Evolutionary conservation across 2,113 vertebrate genomes (phyloP).

Genomic region (Brachyistius frenatus): DNA sequence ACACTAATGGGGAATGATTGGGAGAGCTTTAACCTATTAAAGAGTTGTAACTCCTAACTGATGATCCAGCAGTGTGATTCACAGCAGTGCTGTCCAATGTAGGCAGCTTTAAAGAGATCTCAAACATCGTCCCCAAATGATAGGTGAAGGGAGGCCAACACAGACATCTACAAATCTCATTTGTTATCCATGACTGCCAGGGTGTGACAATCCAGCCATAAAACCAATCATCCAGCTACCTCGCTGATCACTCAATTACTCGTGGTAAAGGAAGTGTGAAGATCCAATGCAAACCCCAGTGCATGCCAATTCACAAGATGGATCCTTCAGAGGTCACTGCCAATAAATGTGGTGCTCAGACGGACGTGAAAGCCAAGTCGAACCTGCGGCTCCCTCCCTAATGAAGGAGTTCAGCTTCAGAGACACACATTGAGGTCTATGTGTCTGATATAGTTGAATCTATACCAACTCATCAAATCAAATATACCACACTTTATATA

Average conservation of each 20-base stretch:
- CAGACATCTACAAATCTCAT: constrained; percentile 30
- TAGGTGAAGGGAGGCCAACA: constrained; percentile 11
- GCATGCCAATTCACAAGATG: not conserved
- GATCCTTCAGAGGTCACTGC: not conserved
- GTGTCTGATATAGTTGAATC: not conserved
- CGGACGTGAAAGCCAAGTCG: not conserved
- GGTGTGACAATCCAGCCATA: constrained; percentile 49
- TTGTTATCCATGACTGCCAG: constrained; percentile 44
- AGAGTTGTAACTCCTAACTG: constrained; percentile 15
- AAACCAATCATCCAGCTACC: constrained; percentile 35
- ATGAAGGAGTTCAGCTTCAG: not conserved
- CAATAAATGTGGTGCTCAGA: constrained; percentile 1
- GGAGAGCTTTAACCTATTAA: constrained; percentile 26
- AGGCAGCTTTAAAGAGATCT: constrained; percentile 64
- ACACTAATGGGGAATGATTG: not conserved
- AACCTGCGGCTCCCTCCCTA: not conserved
- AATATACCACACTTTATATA: not conserved
- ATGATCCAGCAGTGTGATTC: constrained; percentile 1
- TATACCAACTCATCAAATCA: not conserved
- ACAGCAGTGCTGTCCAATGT: not conserved
- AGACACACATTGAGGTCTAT: not conserved
- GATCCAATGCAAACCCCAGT: constrained; percentile 11
- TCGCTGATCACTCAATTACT: constrained; percentile 64
- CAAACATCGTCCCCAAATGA: constrained; percentile 16
- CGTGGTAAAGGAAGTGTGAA: constrained; percentile 15